Base-by-base conservation (phyloP, 2,888 invertebrate species). In the Aspidiotus destructor region DNA sequence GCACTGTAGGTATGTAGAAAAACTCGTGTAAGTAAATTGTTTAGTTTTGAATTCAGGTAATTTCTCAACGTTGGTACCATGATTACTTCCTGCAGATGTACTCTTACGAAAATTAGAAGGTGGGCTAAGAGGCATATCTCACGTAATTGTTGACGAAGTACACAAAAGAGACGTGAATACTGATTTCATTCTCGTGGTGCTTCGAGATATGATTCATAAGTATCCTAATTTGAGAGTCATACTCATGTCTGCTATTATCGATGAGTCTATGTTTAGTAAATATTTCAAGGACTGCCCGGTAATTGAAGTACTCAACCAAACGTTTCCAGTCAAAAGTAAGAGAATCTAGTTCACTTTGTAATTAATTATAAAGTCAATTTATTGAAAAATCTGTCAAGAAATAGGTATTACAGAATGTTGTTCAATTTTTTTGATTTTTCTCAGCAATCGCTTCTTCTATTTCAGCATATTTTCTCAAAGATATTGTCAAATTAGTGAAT, bases 171-270 rank as follows among this genome's bases (percentile, higher is more conserved):
- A 92, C 74, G 90, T 91, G 0, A 96, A 97, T 77, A 94, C 94
- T 5, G 99, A 99, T 77, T 98, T 99, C 75, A 84, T 97, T 1
- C 82, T 99, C 80, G 94, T 98, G 63, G 85, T 99, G 1, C 80
- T 99, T 5, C 83, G 95, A 8, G 98, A 98, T 77, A 94, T 99
- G 95, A 86, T 95, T 1, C 89, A 88, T 72, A 85, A 87, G 0
- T 95, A 92, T 79, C 93, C 94, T 0, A 92, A 97, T 73, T 79
- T 99, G 40, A 83, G 94, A 48, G 85, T 99, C 9, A 89, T 99
- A 68, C 85, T 99, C 42, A 98, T 99, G 98, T 97, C 97, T 0
- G 98, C 98, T 10, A 98, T 98, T 0, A 94, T 99, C 53, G 97
- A 99, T 75, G 96, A 94, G 0, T 84, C 88, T 0, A 80, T 97